These are phyloP conservation scores for Apamea epomidion DNA, from an alignment of 2,888 invertebrate genomes.

Conservation along the genomic window DNA sequence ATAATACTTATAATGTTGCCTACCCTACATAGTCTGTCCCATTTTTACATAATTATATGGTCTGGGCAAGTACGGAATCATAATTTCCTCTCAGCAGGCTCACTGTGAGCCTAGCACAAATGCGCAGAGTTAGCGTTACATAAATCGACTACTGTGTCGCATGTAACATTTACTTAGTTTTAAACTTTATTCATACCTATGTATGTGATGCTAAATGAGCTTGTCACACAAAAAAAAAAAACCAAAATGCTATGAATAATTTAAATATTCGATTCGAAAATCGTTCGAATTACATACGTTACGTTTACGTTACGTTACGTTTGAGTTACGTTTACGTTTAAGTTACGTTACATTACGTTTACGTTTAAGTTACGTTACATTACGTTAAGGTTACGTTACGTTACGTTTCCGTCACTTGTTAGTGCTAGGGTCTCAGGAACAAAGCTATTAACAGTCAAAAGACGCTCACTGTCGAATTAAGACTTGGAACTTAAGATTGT, in stretches of 20 bases:
- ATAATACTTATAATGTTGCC: not conserved
- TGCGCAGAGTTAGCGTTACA: not conserved
- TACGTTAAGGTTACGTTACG: too few relatives aligned
- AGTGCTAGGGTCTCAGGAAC: not conserved
- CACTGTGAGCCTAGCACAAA: too few relatives aligned
- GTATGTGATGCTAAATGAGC: not conserved
- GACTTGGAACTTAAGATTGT: slow-evolving; percentile 1
- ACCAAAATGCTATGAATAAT: too few relatives aligned
- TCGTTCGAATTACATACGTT: too few relatives aligned
- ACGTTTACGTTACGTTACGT: too few relatives aligned
- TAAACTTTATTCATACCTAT: not conserved
- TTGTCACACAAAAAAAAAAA: too few relatives aligned
- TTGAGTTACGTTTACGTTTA: too few relatives aligned
- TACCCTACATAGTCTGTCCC: too few relatives aligned
- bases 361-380: too few relatives aligned
- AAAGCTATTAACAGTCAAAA: not conserved
- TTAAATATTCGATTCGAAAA: too few relatives aligned
- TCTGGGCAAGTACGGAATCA: not conserved
- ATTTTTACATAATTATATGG: not conserved
- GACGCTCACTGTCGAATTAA: not conserved
- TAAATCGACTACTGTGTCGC: not conserved
- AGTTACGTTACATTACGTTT: too few relatives aligned
- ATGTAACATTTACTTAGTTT: not conserved
- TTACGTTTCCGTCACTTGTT: too few relatives aligned
- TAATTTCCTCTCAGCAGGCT: not conserved